A percentile compares a stretch with the other conserved stretches of the same genome.
These are phyloP conservation scores for Moxostoma hubbsi DNA, from an alignment of 2,797 vertebrate species.

Conservation along the genomic window DNA sequence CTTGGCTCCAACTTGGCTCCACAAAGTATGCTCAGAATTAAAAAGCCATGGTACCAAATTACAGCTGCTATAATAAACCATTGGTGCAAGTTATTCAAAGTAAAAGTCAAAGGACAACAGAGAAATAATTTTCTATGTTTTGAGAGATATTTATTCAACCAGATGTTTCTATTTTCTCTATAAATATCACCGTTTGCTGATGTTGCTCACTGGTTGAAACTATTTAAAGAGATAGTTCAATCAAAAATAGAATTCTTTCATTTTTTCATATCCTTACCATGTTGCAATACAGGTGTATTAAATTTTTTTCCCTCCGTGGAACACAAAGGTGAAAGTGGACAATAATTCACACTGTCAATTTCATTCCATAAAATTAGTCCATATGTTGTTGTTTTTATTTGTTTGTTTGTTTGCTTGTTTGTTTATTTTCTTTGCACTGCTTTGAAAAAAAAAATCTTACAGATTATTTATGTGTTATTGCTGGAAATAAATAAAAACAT, in stretches of 20 bases:
- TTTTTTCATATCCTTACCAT: too few relatives aligned
- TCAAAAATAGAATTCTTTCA: background rate
- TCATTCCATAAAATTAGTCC: background rate
- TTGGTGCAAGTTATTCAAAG: background rate
- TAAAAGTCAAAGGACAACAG: constrained; percentile 12
- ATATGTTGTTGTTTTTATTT: background rate
- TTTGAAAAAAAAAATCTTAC: too few relatives aligned
- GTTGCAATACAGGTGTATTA: background rate
- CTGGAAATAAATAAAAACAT: too few relatives aligned
- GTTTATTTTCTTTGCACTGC: background rate
- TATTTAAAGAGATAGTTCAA: background rate
- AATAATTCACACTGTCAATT: background rate
- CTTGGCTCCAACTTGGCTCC: background rate
- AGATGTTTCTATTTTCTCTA: background rate
- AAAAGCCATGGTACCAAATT: constrained; percentile 11
- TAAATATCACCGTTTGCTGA: background rate
- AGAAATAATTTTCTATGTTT: too few relatives aligned
- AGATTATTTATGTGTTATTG: too few relatives aligned
- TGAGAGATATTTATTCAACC: background rate
- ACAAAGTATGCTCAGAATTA: background rate
- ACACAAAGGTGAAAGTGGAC: background rate
- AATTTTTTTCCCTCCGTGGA: background rate
- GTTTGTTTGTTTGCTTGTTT: background rate
- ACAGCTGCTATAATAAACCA: background rate
- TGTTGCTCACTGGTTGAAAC: background rate